Conservation (phyloP, 2,888 invertebrate species). For the Tuberolachnus salignus region DNA sequence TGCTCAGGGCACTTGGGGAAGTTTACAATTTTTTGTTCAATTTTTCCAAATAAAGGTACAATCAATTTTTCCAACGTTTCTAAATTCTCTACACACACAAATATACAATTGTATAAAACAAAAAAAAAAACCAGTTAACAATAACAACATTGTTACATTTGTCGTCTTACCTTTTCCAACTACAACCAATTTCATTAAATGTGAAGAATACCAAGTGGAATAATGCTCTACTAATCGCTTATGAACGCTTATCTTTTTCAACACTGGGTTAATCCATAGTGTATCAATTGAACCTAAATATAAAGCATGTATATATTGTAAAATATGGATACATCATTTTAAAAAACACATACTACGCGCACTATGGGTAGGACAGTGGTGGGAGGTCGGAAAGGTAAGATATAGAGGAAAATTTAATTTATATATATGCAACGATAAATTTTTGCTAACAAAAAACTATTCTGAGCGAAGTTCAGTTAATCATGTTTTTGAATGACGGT, state of each 20-base stretch:
- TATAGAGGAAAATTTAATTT: no score
- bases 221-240: background rate
- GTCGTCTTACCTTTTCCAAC: constrained; percentile 77
- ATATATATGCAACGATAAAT: no score
- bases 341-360: no score
- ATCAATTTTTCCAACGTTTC: constrained; percentile 85
- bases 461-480: no score
- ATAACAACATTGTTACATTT: background rate
- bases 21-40: constrained; percentile 76
- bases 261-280: background rate
- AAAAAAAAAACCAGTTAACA: background rate
- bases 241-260: background rate
- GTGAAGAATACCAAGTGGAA: background rate
- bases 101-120: constrained; percentile 61
- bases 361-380: no score
- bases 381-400: no score
- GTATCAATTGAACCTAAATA: background rate
- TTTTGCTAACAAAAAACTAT: no score
- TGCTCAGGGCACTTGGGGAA: constrained; percentile 80
- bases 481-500: no score
- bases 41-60: constrained; percentile 75
- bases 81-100: constrained; percentile 70
- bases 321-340: background rate
- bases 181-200: constrained; percentile 73
- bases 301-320: background rate